Conservation (phyloP, 1,140 invertebrate species). For the Brachionus angularis region DNA sequence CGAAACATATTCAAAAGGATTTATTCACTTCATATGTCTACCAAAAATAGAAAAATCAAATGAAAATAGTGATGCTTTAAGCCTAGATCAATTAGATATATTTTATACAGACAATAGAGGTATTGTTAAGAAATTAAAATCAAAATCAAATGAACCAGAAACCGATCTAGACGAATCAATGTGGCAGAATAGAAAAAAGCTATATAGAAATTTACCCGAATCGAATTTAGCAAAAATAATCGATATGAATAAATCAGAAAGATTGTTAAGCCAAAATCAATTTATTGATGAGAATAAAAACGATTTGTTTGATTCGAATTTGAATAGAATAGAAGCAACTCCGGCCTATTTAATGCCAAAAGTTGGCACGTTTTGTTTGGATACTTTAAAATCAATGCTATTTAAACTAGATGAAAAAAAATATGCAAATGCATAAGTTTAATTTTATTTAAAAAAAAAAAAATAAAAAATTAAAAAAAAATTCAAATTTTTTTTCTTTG, state of each 20-base stretch:
- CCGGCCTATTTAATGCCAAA: conserved; percentile 35
- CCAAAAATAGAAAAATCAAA: background rate
- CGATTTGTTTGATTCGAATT: background rate
- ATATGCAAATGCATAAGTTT: background rate
- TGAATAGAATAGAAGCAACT: conserved; percentile 35
- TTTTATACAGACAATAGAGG: conserved; percentile 27
- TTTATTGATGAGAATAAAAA: conserved; percentile 1
- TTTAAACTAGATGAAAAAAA: conserved; percentile 15
- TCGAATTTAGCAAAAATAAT: conserved; percentile 24
- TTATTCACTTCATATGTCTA: background rate
- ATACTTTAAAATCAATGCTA: conserved; percentile 15
- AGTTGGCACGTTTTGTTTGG: conserved; percentile 9
- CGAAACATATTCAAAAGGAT: background rate
- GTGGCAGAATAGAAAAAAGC: conserved; percentile 22
- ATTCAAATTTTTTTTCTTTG: too few species aligned
- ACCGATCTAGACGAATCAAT: background rate
- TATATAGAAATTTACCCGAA: conserved; percentile 9
- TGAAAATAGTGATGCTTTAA: background rate
- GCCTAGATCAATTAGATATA: background rate
- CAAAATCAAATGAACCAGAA: background rate
- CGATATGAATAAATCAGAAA: background rate
- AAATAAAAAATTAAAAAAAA: background rate
- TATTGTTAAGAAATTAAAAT: conserved; percentile 5
- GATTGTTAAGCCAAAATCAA: background rate
- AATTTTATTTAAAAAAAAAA: background rate